A percentile compares a stretch with the other conserved stretches of the same genome.
These are phyloP conservation scores for Nematostella vectensis DNA, from an alignment of 92 coral and sea anemone species.

Conservation along the genomic window DNA sequence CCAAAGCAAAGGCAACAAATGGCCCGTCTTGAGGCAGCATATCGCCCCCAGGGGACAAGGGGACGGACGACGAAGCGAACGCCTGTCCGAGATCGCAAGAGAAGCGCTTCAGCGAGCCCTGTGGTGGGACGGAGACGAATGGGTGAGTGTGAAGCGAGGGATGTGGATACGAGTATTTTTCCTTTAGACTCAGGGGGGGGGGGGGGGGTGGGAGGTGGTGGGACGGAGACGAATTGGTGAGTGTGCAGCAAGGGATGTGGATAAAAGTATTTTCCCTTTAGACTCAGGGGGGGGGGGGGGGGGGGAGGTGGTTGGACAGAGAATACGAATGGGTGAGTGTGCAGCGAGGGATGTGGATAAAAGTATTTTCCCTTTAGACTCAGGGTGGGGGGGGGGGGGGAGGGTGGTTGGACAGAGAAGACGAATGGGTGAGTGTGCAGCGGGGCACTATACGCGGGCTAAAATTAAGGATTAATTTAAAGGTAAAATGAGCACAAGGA, in stretches of 20 bases:
- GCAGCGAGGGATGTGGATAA: too few species aligned
- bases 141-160: constrained; percentile 20
- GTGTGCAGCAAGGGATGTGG: too few species aligned
- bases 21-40: constrained; percentile 52
- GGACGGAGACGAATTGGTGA: constrained; percentile 42
- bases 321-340: constrained; percentile 26
- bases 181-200: too few species aligned
- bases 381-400: too few species aligned
- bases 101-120: constrained; percentile 94
- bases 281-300: too few species aligned
- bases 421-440: constrained; percentile 15
- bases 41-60: constrained; percentile 56
- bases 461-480: too few species aligned
- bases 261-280: too few species aligned
- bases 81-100: constrained; percentile 50
- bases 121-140: constrained; percentile 41
- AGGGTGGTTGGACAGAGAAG: constrained; percentile 39
- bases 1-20: constrained; percentile 31
- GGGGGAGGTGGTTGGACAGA: constrained; percentile 37
- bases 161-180: too few species aligned
- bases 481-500: too few species aligned
- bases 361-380: too few species aligned
- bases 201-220: too few species aligned
- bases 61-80: constrained; percentile 46
- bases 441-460: too few species aligned